Evolutionary conservation across 2,797 vertebrate species (phyloP).

Genomic region (Alcedo atthis): DNA sequence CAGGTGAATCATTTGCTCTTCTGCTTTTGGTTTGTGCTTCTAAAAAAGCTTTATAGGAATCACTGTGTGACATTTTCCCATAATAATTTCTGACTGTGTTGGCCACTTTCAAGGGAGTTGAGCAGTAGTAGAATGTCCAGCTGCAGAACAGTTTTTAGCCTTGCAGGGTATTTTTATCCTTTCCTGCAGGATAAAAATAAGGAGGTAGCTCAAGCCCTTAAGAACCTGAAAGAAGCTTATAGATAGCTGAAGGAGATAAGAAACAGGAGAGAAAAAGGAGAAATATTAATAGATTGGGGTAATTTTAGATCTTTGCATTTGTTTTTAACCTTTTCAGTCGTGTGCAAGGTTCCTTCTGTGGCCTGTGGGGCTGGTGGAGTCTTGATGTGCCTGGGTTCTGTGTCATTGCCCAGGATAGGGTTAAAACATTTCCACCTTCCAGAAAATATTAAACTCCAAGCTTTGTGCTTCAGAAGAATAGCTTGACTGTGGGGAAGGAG

Average conservation of each 20-base stretch:
- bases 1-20: not conserved
- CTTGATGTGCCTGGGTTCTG: not conserved
- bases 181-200: not conserved
- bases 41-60: not conserved
- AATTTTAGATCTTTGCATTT: not conserved
- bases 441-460: constrained; percentile 27
- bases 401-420: not conserved
- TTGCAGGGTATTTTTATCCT: no score
- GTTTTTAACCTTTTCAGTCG: not conserved
- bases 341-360: not conserved
- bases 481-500: constrained; percentile 37
- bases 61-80: not conserved
- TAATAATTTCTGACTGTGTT: not conserved
- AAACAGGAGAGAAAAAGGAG: not conserved
- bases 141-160: not conserved
- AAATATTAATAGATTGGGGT: not conserved
- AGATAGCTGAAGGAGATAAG: not conserved
- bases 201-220: not conserved
- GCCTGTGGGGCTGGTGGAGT: not conserved
- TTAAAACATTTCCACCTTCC: not conserved
- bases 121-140: not conserved
- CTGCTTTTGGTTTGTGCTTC: not conserved
- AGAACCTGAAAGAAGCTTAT: not conserved
- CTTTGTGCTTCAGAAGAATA: constrained; percentile 70
- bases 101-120: not conserved